phyloP scores from a whole-genome alignment of 2,113 vertebrate genomes.

The Syrrhaptes paradoxus region DNA sequence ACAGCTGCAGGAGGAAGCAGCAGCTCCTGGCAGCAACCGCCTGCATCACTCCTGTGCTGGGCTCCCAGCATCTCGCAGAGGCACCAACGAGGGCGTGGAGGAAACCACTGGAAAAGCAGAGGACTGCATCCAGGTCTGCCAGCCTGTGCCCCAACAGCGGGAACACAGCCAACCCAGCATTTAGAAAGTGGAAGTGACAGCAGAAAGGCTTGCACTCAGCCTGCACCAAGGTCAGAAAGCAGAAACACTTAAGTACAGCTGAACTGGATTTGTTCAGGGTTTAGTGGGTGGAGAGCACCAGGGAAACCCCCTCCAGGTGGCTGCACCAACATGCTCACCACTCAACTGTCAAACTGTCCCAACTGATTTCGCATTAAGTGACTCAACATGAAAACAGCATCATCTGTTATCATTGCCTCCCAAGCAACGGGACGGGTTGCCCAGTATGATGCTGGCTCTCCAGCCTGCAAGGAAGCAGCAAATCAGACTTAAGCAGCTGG shows the following conservation, averaged over 20 bases:
- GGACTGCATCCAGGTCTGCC: neutral
- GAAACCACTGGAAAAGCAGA: neutral
- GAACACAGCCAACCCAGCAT: neutral
- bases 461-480: neutral
- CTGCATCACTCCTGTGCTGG: neutral
- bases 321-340: neutral
- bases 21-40: neutral
- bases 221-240: neutral
- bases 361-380: neutral
- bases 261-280: neutral
- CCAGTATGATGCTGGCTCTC: neutral
- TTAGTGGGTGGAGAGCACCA: neutral
- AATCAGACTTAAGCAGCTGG: neutral
- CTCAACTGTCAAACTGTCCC: neutral
- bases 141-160: neutral
- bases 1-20: neutral
- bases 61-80: neutral
- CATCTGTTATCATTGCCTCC: neutral
- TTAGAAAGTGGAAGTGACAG: neutral
- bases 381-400: neutral
- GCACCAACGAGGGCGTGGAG: rapidly evolving
- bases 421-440: neutral
- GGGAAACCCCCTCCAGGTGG: neutral
- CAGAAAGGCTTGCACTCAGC: neutral
- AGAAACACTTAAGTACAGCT: neutral